phyloP scores from a whole-genome alignment of 2,888 invertebrate genomes.

The Drosophila borealis region DNA sequence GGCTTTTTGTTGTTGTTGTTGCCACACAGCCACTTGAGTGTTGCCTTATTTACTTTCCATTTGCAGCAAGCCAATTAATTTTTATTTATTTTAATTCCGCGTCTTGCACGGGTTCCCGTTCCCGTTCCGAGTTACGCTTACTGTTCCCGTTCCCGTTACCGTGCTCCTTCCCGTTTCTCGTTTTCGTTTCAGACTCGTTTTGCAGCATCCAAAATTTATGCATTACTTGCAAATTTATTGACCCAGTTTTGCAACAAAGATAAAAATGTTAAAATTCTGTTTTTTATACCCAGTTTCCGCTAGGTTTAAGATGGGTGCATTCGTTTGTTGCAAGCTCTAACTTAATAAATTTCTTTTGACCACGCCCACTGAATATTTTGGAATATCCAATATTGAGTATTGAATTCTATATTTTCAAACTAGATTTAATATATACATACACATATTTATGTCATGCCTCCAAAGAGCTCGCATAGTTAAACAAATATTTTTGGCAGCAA shows the following conservation, averaged over 20 bases:
- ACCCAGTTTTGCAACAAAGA: constrained; percentile 67
- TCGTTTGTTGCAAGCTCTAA: too few relatives aligned
- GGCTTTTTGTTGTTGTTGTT: neutral
- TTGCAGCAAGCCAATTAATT: constrained; percentile 72
- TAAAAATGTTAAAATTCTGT: constrained; percentile 59
- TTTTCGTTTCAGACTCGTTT: constrained; percentile 13
- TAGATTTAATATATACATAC: too few relatives aligned
- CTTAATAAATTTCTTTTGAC: too few relatives aligned
- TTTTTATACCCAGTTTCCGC: constrained; percentile 9
- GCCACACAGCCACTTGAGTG: constrained; percentile 24
- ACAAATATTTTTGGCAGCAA: too few relatives aligned
- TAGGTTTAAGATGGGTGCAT: too few relatives aligned
- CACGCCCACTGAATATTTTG: too few relatives aligned
- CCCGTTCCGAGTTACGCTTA: neutral
- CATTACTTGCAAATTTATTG: constrained; percentile 79
- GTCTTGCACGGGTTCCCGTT: constrained; percentile 12
- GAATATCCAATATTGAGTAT: too few relatives aligned
- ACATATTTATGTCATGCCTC: too few relatives aligned
- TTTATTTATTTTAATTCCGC: constrained; percentile 76
- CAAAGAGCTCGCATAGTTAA: too few relatives aligned
- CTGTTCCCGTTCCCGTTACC: neutral
- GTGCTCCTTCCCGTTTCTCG: constrained; percentile 4
- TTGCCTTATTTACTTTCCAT: constrained; percentile 52
- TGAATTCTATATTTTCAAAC: too few relatives aligned
- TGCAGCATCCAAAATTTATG: constrained; percentile 65